phyloP scores from a whole-genome alignment of 2,113 vertebrate species.

The Nothoprocta pentlandii region DNA sequence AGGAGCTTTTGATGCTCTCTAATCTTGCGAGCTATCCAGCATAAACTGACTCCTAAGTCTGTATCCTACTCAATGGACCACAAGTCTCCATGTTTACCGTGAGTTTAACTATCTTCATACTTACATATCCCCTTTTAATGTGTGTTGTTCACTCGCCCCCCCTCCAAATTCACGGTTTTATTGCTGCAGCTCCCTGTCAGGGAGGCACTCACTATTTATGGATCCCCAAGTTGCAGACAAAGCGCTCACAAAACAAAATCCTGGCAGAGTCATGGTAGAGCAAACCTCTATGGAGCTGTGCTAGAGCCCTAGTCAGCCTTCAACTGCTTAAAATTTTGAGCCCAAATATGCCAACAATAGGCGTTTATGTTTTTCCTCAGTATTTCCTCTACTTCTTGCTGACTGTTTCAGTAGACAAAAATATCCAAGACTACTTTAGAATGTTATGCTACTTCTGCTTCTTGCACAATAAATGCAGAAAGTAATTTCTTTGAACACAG shows the following conservation, averaged over 20 bases:
- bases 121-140: neutral
- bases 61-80: neutral
- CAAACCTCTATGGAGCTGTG: neutral
- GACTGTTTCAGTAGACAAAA: neutral
- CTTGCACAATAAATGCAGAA: neutral
- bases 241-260: neutral
- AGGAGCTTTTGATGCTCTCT: neutral
- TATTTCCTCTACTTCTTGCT: neutral
- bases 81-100: rapidly evolving
- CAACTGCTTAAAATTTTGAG: neutral
- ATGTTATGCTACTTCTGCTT: neutral
- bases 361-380: neutral
- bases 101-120: neutral
- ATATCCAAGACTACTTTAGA: neutral
- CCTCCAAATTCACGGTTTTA: neutral
- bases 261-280: neutral
- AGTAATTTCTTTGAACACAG: neutral
- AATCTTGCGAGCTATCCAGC: neutral
- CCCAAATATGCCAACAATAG: neutral
- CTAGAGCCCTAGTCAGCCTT: neutral
- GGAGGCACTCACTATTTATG: neutral
- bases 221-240: neutral
- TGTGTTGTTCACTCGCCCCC: neutral
- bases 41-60: neutral
- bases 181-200: neutral